Conservation (phyloP, 2,113 vertebrate species). For the Camelus dromedarius region DNA sequence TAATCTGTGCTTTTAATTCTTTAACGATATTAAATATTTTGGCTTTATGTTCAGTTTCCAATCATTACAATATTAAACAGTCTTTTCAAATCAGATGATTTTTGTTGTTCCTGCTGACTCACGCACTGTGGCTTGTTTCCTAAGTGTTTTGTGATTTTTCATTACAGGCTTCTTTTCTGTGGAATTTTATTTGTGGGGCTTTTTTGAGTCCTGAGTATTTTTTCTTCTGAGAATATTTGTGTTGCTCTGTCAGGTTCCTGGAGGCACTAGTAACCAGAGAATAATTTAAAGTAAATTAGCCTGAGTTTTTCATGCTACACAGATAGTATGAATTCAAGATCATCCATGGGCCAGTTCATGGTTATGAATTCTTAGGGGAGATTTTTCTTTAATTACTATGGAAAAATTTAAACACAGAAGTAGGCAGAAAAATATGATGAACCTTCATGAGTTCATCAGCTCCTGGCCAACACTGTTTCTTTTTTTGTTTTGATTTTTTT, state of each 20-base stretch:
- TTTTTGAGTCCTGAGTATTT: not conserved
- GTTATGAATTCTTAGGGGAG: not conserved
- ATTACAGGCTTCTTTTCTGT: not conserved
- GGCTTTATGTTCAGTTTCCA: not conserved
- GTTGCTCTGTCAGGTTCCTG: not conserved
- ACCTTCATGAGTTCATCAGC: not conserved
- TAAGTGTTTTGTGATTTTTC: not conserved
- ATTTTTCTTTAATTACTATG: not conserved
- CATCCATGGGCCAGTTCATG: not conserved
- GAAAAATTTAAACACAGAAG: not conserved
- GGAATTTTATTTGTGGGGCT: not conserved
- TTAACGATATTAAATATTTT: not conserved
- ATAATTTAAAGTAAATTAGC: constrained; percentile 6
- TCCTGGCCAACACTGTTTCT: not conserved
- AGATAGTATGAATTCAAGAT: not conserved
- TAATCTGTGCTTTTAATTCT: not conserved
- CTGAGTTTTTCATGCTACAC: not conserved
- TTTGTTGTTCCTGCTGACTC: not conserved
- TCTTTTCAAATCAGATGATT: not conserved
- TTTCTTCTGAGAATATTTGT: not conserved
- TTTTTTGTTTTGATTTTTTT: not conserved
- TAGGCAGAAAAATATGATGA: not conserved
- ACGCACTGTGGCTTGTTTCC: not conserved
- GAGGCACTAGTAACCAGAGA: not conserved
- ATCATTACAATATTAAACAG: not conserved